Conservation (phyloP, 2,113 vertebrate species). For the Trogon surrucura region DNA sequence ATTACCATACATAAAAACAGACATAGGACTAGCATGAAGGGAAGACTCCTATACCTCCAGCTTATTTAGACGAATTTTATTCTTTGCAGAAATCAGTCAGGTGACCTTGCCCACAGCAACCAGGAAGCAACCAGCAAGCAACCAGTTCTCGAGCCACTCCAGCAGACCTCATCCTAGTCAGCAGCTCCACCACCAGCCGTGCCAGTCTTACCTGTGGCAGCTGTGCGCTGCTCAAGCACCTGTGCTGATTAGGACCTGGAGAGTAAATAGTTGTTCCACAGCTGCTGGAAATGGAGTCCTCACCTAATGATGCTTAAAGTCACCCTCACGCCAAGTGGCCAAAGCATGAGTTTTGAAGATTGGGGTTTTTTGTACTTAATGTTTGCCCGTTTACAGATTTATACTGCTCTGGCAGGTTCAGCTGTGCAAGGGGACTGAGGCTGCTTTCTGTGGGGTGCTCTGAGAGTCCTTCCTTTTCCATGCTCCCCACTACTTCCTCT, state of each 20-base stretch:
- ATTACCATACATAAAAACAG: not conserved
- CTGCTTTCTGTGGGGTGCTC: not conserved
- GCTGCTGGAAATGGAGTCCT: not conserved
- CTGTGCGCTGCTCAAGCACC: accelerated
- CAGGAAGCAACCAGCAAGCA: not conserved
- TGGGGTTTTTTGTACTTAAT: not conserved
- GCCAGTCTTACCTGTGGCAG: not conserved
- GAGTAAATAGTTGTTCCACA: not conserved
- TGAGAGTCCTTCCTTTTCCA: not conserved
- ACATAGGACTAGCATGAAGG: not conserved
- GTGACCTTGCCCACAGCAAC: not conserved
- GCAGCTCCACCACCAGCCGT: not conserved
- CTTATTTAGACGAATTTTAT: not conserved
- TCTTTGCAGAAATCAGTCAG: accelerated
- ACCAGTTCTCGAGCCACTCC: not conserved
- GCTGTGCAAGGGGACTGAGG: not conserved
- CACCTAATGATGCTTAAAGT: not conserved
- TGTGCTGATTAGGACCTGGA: not conserved
- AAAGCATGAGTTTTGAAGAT: not conserved
- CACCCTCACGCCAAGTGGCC: not conserved
- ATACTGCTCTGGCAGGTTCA: not conserved
- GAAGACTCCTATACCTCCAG: not conserved
- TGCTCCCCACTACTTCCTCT: not conserved
- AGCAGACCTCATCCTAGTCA: not conserved
- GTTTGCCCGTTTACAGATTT: not conserved